Conservation (phyloP, 2,113 vertebrate species). For the Sisor rabdophorus region DNA sequence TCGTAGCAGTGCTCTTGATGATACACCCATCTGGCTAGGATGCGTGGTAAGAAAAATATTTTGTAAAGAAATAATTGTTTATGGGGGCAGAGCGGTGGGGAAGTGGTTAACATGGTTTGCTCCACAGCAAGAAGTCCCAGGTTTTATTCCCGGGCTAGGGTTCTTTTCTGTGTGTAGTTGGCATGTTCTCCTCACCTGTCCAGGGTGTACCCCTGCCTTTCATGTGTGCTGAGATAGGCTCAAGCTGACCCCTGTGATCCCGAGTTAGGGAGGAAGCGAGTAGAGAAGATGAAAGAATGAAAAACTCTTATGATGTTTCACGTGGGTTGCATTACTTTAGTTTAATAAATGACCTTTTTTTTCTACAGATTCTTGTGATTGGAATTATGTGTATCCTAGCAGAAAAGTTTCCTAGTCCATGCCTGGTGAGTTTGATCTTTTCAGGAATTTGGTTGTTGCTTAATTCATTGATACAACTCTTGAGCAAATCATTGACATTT, state of each 20-base stretch:
- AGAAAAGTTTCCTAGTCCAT: constrained; percentile 59
- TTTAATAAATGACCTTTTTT: not conserved
- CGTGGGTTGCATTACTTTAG: not conserved
- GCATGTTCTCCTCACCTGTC: too few species aligned
- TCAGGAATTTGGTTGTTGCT: not conserved
- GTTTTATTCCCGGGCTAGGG: too few species aligned
- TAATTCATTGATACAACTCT: not conserved
- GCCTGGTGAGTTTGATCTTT: constrained; percentile 57
- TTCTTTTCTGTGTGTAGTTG: too few species aligned
- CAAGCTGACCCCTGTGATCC: too few species aligned
- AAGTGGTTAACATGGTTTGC: too few species aligned
- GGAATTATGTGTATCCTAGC: constrained; percentile 59
- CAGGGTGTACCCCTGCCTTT: too few species aligned
- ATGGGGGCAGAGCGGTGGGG: too few species aligned
- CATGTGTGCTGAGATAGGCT: too few species aligned
- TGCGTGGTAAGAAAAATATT: constrained; percentile 52
- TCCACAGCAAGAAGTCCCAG: too few species aligned
- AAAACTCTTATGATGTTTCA: not conserved
- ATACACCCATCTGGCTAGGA: constrained; percentile 50
- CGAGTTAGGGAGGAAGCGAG: too few species aligned
- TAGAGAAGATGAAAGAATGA: too few species aligned
- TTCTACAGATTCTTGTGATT: constrained; percentile 52
- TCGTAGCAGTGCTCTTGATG: accelerated
- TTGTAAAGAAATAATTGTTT: not conserved
- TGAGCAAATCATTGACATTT: not conserved